These are phyloP conservation scores for Melipona beecheii DNA, from an alignment of 2,888 invertebrate species.

Conservation along the genomic window DNA sequence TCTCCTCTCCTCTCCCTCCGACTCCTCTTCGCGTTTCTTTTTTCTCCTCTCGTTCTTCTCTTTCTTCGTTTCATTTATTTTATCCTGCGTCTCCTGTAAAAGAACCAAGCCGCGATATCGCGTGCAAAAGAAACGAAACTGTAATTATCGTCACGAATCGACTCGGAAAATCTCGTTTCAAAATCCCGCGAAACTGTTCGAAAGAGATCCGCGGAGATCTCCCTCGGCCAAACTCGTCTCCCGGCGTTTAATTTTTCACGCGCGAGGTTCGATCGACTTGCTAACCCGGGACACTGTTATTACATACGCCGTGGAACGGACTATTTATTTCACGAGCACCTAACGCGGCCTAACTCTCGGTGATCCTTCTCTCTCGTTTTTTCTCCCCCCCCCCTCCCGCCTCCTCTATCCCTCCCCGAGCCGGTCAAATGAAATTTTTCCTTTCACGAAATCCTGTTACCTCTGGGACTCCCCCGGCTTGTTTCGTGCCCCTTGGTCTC, in stretches of 20 bases:
- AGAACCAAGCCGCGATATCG: too few species aligned
- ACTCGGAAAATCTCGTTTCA: too few species aligned
- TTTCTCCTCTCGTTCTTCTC: too few species aligned
- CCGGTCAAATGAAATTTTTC: constrained; percentile 58
- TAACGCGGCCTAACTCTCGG: too few species aligned
- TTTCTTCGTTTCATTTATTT: neutral
- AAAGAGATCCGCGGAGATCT: neutral
- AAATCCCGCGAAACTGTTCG: neutral
- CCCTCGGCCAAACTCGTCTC: neutral
- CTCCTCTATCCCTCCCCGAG: neutral
- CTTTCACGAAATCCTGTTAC: constrained; percentile 63
- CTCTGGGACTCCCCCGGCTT: constrained; percentile 56
- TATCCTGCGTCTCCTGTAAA: too few species aligned
- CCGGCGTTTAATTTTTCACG: neutral
- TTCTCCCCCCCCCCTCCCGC: too few species aligned
- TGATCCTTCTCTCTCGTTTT: neutral
- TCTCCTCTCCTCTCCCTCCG: too few species aligned
- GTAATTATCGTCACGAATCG: neutral
- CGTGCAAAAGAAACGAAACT: too few species aligned
- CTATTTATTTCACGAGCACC: neutral
- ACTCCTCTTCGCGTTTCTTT: neutral
- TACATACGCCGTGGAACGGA: neutral
- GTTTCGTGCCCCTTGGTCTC: constrained; percentile 56
- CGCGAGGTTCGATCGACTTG: neutral
- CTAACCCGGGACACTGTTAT: neutral